phyloP scores from a whole-genome alignment of 2,888 invertebrate genomes.

The Sminthurides aquaticus region DNA sequence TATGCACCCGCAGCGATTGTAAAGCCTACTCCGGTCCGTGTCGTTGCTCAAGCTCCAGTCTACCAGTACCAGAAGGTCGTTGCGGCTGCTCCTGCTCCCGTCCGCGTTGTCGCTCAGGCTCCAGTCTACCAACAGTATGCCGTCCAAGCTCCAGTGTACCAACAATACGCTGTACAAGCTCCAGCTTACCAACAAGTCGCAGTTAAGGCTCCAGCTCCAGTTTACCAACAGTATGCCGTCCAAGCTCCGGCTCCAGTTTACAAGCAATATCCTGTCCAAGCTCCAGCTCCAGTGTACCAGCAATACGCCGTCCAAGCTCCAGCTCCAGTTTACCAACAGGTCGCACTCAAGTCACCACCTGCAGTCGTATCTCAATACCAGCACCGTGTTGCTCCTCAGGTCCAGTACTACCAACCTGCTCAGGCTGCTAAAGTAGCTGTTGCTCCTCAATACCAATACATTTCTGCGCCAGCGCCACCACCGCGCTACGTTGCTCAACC shows the following conservation, averaged over 20 bases:
- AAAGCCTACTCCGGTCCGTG: constrained; percentile 3
- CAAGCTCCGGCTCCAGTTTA: constrained; percentile 1
- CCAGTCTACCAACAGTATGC: not conserved
- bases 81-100: not conserved
- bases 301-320: constrained; percentile 8
- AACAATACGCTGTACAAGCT: not conserved
- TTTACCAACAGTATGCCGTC: constrained; percentile 5
- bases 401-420: constrained; percentile 13
- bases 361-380: constrained; percentile 12
- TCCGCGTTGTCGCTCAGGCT: constrained; percentile 4
- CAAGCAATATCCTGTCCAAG: constrained; percentile 1
- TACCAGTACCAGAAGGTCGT: not conserved
- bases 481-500: constrained; percentile 10
- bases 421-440: constrained; percentile 12
- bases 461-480: constrained; percentile 5
- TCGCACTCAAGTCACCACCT: not conserved
- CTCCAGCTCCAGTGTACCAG: constrained; percentile 5
- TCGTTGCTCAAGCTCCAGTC: not conserved
- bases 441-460: constrained; percentile 4
- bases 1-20: not conserved
- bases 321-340: constrained; percentile 1
- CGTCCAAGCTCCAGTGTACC: constrained; percentile 1
- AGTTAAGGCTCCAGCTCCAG: constrained; percentile 4
- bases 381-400: constrained; percentile 14
- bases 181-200: not conserved